Percentiles rank a stretch among this genome's conserved stretches.
phyloP scores from a whole-genome alignment of 2,888 invertebrate species.

The Blastobasis adustella region DNA sequence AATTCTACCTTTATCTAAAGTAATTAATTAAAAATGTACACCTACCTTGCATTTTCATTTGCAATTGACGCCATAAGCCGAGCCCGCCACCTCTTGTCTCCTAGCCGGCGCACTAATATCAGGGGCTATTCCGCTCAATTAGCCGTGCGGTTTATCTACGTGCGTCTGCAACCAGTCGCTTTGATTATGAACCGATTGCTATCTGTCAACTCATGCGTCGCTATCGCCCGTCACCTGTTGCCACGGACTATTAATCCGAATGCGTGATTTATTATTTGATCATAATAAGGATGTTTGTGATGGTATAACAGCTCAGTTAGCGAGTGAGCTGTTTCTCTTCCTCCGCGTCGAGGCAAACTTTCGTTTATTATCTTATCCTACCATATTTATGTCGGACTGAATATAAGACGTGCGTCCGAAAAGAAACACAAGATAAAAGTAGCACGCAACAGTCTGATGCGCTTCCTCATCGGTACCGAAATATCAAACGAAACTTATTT shows the following conservation, averaged over 20 bases:
- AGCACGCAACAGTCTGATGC: not conserved
- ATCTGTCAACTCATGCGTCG: slow-evolving; percentile 33
- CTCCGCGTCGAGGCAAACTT: too few species aligned
- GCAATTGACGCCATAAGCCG: too few species aligned
- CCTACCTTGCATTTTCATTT: too few species aligned
- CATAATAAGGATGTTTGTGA: too few species aligned
- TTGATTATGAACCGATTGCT: slow-evolving; percentile 69
- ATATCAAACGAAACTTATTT: not conserved
- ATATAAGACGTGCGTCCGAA: not conserved
- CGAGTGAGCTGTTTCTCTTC: too few species aligned
- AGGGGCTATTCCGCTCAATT: slow-evolving; percentile 61
- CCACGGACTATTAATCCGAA: too few species aligned
- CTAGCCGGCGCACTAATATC: slow-evolving; percentile 3
- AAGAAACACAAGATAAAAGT: too few species aligned
- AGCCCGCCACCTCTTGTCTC: not conserved
- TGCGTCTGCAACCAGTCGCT: slow-evolving; percentile 56
- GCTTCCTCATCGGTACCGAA: not conserved
- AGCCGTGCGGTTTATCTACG: slow-evolving; percentile 47
- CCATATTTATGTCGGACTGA: not conserved
- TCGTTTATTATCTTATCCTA: not conserved
- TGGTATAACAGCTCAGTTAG: too few species aligned
- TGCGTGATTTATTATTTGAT: too few species aligned
- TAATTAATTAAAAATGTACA: too few species aligned
- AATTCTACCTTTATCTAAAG: too few species aligned
- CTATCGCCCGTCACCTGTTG: too few species aligned